A percentile compares a stretch with the other conserved stretches of the same genome.
phyloP scores from a whole-genome alignment of 2,888 invertebrate genomes.

The Athalia cordata region DNA sequence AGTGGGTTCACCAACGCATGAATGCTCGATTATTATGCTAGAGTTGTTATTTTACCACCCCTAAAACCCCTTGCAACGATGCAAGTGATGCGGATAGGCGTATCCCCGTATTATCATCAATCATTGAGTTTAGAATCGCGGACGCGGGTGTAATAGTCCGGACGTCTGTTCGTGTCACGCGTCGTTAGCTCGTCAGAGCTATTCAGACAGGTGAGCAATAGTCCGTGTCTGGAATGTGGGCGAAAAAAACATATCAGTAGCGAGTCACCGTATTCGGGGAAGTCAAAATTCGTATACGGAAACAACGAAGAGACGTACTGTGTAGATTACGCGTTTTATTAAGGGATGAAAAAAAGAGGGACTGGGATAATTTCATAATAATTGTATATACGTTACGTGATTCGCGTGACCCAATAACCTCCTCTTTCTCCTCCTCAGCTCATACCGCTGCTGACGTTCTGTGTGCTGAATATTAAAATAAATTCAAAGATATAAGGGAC shows the following conservation, averaged over 20 bases:
- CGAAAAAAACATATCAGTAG: neutral
- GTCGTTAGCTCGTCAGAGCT: conserved; percentile 31
- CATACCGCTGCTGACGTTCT: neutral
- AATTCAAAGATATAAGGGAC: neutral
- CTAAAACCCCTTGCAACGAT: too few species aligned
- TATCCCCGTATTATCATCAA: conserved; percentile 17
- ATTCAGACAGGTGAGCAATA: conserved; percentile 39
- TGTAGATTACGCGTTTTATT: too few species aligned
- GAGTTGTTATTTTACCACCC: too few species aligned
- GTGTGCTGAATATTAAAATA: neutral
- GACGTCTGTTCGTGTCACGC: conserved; percentile 43
- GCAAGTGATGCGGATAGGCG: neutral
- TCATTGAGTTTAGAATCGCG: conserved; percentile 33
- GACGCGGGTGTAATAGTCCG: conserved; percentile 19
- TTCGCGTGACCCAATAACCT: neutral
- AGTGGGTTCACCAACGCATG: conserved; percentile 17
- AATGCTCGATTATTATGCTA: conserved; percentile 13
- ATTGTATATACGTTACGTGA: conserved; percentile 20
- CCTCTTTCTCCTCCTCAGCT: neutral
- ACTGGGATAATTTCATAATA: conserved; percentile 8
- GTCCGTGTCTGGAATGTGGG: neutral
- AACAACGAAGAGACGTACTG: neutral
- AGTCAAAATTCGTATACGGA: neutral
- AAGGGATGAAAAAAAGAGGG: neutral
- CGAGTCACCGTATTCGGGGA: neutral